Conservation (phyloP, 2,113 vertebrate species). For the Crocuta crocuta region DNA sequence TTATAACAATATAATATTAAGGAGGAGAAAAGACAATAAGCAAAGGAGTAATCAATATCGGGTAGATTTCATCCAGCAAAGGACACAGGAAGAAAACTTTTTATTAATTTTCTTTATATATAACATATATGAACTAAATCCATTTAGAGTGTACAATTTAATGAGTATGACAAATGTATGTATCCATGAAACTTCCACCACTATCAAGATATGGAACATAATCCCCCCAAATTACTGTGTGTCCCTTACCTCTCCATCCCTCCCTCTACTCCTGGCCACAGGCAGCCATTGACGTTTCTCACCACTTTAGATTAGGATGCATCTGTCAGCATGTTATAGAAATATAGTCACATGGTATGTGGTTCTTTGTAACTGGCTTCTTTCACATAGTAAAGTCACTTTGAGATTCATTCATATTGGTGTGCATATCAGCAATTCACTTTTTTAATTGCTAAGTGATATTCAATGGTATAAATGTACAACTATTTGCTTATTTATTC, state of each 20-base stretch:
- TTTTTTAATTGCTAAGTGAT: neutral
- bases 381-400: neutral
- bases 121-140: neutral
- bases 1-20: neutral
- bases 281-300: neutral
- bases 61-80: neutral
- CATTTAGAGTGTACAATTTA: neutral
- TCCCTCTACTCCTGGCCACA: neutral
- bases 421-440: neutral
- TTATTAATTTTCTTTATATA: neutral
- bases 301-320: neutral
- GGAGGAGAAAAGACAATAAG: neutral
- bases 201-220: neutral
- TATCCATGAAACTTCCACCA: neutral
- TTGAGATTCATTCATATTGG: neutral
- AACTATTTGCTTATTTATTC: neutral
- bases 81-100: neutral
- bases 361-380: neutral
- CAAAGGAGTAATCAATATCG: neutral
- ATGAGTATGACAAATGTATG: neutral
- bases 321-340: neutral
- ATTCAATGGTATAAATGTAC: neutral
- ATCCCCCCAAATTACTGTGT: neutral
- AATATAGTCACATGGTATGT: neutral
- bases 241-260: neutral